Evolutionary conservation across 2,888 invertebrate species (phyloP), one percentile per base, ranked within the genome.

Genomic region (Drosophila anomalata): DNA sequence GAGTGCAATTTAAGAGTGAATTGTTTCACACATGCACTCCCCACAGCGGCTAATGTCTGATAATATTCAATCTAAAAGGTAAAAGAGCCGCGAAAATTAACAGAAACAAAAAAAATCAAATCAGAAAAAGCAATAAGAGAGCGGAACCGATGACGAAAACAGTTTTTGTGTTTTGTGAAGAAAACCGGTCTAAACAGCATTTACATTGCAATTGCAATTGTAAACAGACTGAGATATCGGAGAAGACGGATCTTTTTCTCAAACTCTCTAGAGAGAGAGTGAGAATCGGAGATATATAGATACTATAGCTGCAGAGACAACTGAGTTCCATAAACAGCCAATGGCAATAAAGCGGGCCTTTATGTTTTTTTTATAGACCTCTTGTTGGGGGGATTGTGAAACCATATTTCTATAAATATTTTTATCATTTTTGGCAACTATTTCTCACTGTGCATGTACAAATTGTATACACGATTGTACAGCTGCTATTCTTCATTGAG

Each of bases 101-200:
- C 22, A 24, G 75, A 65, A 73, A 53, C 48, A 55, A 36, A 36
- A 0, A 36, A n/a, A 36, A n/a, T 2, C 12, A 36, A n/a, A 17
- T 17, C 17, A 17, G 17, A 17, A 5, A 36, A n/a, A n/a, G 12
- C 36, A 36, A 36, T 6, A 63, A 58, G 24, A 46, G 60, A 52
- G 46, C 53, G 75, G 74, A 74, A 66, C 75, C 80, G 57, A 73
- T 42, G 48, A 55, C 62, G 53, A 69, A 57, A 65, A 73, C 61
- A n/a, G 2, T 57, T 17, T 17, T 17, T 17, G 17, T 17, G 17
- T 17, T 73, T 75, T 70, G 79, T 73, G 57, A 76, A 68, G 65
- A 84, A 83, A 88, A 80, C 88, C 85, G 83, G 83, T 88, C 84
- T 88, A 46, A 77, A 75, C 84, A 79, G 79, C 79, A 77, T 71